Base-by-base conservation (phyloP, 2,797 vertebrate species). In the Lacerta bilineata region DNA sequence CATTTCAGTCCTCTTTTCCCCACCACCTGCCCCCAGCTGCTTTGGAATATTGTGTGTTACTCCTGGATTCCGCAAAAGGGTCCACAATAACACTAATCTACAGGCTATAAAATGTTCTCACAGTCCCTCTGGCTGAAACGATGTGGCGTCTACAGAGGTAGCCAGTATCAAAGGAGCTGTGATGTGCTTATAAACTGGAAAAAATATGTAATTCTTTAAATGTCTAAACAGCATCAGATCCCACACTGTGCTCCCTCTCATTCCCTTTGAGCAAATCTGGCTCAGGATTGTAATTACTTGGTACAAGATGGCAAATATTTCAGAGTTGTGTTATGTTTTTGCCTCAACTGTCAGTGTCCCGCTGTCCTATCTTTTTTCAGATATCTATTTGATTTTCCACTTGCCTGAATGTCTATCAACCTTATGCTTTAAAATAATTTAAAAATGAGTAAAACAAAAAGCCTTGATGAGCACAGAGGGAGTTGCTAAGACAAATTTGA, bases 391-490 rank as follows among this genome's bases (percentile, higher is more conserved):
- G 78, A 79, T 80, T 90, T 93, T 91, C 84, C 64, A 75, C 61
- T 72, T 88, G 80, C 89, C 36, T 90, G 46, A 79, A 82, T 55
- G 80, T 8, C 91, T 66, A 85, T 77, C 89, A 88, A 79, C n/a
- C 9, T 8, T 3, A 66, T 80, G 27, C 80, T 82, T 92, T 33
- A 50, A 87, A 33, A 74, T 74, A 74, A 74, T 10, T 18, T 46
- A 18, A 81, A 75, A 61, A 25, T 11, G 85, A 74, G 92, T 77
- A 80, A 81, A 85, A n/a, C 11, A 86, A 74, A 66, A 85, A 88
- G 27, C 59, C 94, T 86, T 88, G 86, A 78, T 90, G 88, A 92
- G 77, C 81, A 87, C 23, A 80, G 17, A 50, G 81, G 93, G 69
- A 91, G 75, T 25, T 74, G 68, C 69, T 87, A 86, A 55, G 7